A percentile compares a stretch with the other conserved stretches of the same genome.
phyloP scores from a whole-genome alignment of 2,888 invertebrate species.

The Beris morrisii region DNA sequence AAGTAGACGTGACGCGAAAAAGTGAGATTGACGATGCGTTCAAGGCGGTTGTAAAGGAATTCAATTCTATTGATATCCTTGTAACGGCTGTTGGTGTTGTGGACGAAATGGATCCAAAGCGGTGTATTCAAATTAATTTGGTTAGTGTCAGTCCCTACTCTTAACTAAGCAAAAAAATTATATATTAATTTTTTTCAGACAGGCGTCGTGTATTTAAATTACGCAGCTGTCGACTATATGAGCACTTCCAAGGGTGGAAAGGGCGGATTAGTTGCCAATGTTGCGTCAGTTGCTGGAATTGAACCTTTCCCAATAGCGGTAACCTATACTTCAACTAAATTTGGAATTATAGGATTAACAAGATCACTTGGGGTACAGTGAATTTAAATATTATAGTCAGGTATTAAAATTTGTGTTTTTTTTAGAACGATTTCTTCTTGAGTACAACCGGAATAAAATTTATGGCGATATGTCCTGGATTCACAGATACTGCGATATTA shows the following conservation, averaged over 20 bases:
- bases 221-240: conserved; percentile 50
- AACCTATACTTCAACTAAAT: conserved; percentile 51
- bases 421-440: conserved; percentile 45
- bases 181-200: conserved; percentile 41
- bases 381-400: not conserved
- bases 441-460: conserved; percentile 50
- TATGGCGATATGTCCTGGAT: conserved; percentile 50
- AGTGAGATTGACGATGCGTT: conserved; percentile 47
- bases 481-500: conserved; percentile 50
- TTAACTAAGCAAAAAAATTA: no score
- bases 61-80: conserved; percentile 50
- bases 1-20: conserved; percentile 48
- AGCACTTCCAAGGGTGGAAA: conserved; percentile 50
- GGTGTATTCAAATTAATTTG: conserved; percentile 52
- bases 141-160: conserved; percentile 40
- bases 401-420: no score
- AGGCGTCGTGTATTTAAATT: conserved; percentile 49
- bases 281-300: conserved; percentile 51
- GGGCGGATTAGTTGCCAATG: conserved; percentile 51
- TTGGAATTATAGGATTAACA: conserved; percentile 53
- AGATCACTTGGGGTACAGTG: conserved; percentile 48
- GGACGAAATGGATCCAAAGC: conserved; percentile 51
- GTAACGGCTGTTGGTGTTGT: conserved; percentile 50
- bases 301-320: conserved; percentile 51
- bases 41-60: conserved; percentile 45